Evolutionary conservation across 2,797 vertebrate genomes (phyloP).

Genomic region (Myripristis jacobus): DNA sequence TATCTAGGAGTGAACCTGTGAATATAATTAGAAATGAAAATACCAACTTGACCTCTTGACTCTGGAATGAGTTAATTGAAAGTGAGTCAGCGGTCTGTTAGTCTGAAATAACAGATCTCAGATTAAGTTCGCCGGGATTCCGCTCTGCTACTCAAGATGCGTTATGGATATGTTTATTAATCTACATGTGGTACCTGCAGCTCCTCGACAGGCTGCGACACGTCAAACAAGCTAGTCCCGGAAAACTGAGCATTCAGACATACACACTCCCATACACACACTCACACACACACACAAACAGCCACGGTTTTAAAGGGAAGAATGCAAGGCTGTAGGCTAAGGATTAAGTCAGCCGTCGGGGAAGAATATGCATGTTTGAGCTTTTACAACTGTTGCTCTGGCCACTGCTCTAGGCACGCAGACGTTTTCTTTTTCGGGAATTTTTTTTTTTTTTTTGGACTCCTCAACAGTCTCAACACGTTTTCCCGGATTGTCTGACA

Average conservation of each 20-base stretch:
- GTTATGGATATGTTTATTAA: slow-evolving; percentile 5
- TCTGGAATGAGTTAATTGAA: neutral
- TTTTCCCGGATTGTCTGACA: slow-evolving; percentile 32
- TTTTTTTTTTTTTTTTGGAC: slow-evolving; percentile 1
- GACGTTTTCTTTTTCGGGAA: slow-evolving; percentile 14
- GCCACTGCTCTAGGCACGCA: slow-evolving; percentile 37
- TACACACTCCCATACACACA: neutral
- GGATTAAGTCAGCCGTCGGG: slow-evolving; percentile 51
- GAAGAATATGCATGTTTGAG: slow-evolving; percentile 67
- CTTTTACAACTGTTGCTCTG: slow-evolving; percentile 67
- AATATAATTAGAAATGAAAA: neutral
- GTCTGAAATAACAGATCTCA: neutral
- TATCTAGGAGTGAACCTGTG: too few relatives aligned
- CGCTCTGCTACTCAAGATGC: neutral
- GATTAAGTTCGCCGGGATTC: too few relatives aligned
- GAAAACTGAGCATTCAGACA: slow-evolving; percentile 12
- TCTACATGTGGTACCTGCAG: slow-evolving; percentile 13
- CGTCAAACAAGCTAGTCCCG: slow-evolving; percentile 11
- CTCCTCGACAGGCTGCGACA: slow-evolving; percentile 43
- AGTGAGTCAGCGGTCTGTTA: neutral
- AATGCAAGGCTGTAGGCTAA: slow-evolving; percentile 51
- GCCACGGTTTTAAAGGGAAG: slow-evolving; percentile 32
- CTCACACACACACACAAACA: slow-evolving; percentile 28
- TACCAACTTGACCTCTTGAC: neutral
- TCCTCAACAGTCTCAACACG: slow-evolving; percentile 5